phyloP scores from a whole-genome alignment of 2,888 invertebrate genomes.

The Aricia artaxerxes region DNA sequence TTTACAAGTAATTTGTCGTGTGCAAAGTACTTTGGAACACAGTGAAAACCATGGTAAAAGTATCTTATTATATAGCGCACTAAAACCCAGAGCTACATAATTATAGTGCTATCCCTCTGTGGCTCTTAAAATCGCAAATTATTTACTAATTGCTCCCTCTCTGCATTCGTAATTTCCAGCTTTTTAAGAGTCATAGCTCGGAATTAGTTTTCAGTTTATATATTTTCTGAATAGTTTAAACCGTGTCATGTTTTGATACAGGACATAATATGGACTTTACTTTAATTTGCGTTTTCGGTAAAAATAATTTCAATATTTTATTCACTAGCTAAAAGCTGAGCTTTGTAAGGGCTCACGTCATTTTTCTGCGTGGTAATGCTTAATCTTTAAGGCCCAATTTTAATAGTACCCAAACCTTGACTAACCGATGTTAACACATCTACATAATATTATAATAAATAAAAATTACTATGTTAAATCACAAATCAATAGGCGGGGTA shows the following conservation, averaged over 20 bases:
- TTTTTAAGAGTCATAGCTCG: slow-evolving; percentile 28
- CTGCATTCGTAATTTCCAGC: slow-evolving; percentile 34
- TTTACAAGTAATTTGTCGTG: too few species aligned
- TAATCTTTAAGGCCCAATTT: too few species aligned
- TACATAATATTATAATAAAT: too few species aligned
- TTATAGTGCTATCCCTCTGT: slow-evolving; percentile 10
- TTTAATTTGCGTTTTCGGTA: background rate
- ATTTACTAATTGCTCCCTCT: slow-evolving; percentile 39
- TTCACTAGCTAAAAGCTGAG: too few species aligned
- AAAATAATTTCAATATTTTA: background rate
- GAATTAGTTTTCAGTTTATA: slow-evolving; percentile 16
- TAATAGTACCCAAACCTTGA: too few species aligned
- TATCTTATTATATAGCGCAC: background rate
- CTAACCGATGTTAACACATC: too few species aligned
- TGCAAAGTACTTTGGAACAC: too few species aligned
- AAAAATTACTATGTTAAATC: too few species aligned
- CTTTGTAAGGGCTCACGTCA: too few species aligned
- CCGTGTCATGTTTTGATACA: slow-evolving; percentile 15
- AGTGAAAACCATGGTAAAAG: too few species aligned
- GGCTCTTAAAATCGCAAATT: slow-evolving; percentile 37
- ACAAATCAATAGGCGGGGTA: too few species aligned
- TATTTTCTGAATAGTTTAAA: slow-evolving; percentile 12
- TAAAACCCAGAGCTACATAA: background rate
- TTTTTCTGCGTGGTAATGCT: too few species aligned
- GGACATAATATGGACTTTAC: background rate